A percentile compares a stretch with the other conserved stretches of the same genome.
phyloP scores from a whole-genome alignment of 2,113 vertebrate species.

The Brienomyrus brachyistius region DNA sequence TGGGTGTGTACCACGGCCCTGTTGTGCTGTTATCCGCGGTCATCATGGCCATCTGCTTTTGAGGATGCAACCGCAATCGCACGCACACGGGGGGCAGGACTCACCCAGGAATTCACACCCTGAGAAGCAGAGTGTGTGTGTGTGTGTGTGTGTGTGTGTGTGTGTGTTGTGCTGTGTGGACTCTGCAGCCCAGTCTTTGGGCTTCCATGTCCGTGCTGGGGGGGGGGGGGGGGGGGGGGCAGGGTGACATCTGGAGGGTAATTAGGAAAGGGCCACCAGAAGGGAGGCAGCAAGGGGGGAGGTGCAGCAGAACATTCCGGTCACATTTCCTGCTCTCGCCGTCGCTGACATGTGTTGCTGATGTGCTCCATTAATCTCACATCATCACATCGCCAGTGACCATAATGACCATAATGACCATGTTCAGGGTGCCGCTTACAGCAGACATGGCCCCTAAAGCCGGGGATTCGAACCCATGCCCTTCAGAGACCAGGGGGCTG shows the following conservation, averaged over 20 bases:
- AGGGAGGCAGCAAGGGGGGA: background rate
- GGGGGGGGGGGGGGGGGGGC: background rate
- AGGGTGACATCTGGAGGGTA: background rate
- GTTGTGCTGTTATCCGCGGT: background rate
- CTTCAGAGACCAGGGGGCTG: background rate
- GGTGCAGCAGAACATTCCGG: background rate
- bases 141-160: too few species aligned
- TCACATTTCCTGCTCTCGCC: background rate
- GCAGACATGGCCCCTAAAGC: background rate
- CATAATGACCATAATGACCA: too few species aligned
- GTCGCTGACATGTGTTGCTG: background rate
- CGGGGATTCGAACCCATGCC: background rate
- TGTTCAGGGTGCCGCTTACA: background rate
- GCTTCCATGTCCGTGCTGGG: background rate
- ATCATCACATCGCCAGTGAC: background rate
- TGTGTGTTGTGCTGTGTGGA: background rate
- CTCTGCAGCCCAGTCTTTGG: background rate
- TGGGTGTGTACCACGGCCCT: background rate
- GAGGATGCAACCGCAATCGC: background rate
- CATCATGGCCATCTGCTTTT: background rate
- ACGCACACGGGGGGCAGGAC: background rate
- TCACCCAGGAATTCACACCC: background rate
- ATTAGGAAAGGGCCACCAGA: background rate
- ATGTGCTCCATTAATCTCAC: background rate
- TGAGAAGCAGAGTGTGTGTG: too few species aligned